Evolutionary conservation across 1,140 invertebrate species (phyloP).

Genomic region (Nephila pilipes): DNA sequence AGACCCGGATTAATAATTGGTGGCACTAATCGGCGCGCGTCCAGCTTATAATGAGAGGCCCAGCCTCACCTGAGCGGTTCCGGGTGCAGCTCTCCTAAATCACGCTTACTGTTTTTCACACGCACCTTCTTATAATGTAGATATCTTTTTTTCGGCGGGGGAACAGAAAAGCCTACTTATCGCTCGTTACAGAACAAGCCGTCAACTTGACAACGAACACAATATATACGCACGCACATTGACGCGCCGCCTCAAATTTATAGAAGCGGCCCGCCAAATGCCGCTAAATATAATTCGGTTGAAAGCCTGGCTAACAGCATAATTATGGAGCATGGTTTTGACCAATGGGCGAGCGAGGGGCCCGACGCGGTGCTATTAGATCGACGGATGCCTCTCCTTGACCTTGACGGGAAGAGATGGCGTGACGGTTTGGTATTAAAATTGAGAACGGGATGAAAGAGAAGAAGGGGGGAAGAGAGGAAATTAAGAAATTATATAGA

Average conservation of each 20-base stretch:
- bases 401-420: not conserved
- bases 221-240: slow-evolving; percentile 59
- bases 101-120: slow-evolving; percentile 66
- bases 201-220: slow-evolving; percentile 73
- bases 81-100: slow-evolving; percentile 62
- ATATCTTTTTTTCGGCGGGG: slow-evolving; percentile 56
- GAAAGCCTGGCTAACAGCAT: slow-evolving; percentile 51
- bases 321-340: slow-evolving; percentile 29
- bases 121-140: slow-evolving; percentile 44
- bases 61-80: slow-evolving; percentile 23
- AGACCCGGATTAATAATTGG: slow-evolving; percentile 23
- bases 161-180: slow-evolving; percentile 56
- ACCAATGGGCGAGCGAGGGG: slow-evolving; percentile 9
- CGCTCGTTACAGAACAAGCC: slow-evolving; percentile 63
- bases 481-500: not conserved
- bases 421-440: not conserved
- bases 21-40: not conserved
- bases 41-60: slow-evolving; percentile 31
- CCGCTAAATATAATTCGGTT: slow-evolving; percentile 39
- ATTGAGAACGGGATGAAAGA: not conserved
- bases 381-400: not conserved
- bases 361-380: not conserved
- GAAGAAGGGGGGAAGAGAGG: not conserved
- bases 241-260: slow-evolving; percentile 56
- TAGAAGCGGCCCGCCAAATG: slow-evolving; percentile 25